These are phyloP conservation scores for Mormyrops boulengeri DNA, from an alignment of 2,797 vertebrate genomes.

Conservation along the genomic window DNA sequence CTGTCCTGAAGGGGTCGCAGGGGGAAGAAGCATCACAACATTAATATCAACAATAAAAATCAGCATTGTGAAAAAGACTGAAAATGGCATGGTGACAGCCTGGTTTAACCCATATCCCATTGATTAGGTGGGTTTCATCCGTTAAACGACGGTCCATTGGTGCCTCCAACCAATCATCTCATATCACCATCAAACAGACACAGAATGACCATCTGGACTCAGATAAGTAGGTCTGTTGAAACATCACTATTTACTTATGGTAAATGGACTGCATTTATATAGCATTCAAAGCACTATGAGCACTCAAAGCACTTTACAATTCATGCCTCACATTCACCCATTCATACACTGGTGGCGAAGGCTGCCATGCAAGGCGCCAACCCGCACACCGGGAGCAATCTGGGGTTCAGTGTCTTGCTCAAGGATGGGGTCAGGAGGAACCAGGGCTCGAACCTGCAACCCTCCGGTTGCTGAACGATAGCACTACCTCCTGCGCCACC, in stretches of 20 bases:
- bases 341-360: too few relatives aligned
- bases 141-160: not conserved
- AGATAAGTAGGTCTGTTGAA: not conserved
- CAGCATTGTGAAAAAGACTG: not conserved
- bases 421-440: too few relatives aligned
- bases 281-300: too few relatives aligned
- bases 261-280: too few relatives aligned
- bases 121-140: not conserved
- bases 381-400: too few relatives aligned
- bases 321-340: too few relatives aligned
- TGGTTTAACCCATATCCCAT: not conserved
- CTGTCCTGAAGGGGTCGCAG: constrained; percentile 43
- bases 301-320: too few relatives aligned
- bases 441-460: too few relatives aligned
- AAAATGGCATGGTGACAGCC: not conserved
- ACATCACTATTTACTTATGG: not conserved
- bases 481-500: too few relatives aligned
- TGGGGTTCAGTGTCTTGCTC: too few relatives aligned
- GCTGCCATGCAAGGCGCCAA: too few relatives aligned
- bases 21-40: constrained; percentile 29
- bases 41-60: constrained; percentile 19
- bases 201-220: not conserved
- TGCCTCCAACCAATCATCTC: not conserved
- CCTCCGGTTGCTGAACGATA: too few relatives aligned
- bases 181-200: not conserved